Evolutionary conservation across 2,113 vertebrate species (phyloP).

Genomic region (Dasyurus viverrinus): DNA sequence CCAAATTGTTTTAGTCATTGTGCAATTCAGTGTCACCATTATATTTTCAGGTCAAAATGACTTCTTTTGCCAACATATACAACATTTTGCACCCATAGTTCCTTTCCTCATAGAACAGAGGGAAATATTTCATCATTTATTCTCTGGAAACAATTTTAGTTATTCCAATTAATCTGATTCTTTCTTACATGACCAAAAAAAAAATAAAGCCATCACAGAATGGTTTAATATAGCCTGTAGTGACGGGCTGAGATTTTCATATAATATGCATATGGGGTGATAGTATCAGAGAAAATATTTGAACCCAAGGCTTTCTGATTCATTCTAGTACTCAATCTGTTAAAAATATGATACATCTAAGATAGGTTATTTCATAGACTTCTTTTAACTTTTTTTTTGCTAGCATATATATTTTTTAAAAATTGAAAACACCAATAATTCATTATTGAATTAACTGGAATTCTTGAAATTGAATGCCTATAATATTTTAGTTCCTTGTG

Average conservation of each 20-base stretch:
- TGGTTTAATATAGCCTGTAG: rapidly evolving
- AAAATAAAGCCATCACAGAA: rapidly evolving
- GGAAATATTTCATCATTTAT: background rate
- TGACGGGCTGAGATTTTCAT: background rate
- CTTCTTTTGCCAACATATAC: background rate
- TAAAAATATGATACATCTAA: background rate
- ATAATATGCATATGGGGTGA: background rate
- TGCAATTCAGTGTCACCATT: background rate
- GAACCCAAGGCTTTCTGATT: background rate
- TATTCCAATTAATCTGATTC: background rate
- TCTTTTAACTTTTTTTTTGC: background rate
- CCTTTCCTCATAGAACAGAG: background rate
- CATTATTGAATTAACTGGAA: background rate
- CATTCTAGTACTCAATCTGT: background rate
- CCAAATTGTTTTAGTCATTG: background rate
- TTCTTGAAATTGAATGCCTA: background rate
- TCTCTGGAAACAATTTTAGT: background rate
- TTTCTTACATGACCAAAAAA: constrained; percentile 9
- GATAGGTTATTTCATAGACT: background rate
- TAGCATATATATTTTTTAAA: background rate
- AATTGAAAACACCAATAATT: background rate
- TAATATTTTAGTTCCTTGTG: background rate
- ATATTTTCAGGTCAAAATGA: background rate
- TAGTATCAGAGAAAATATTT: background rate
- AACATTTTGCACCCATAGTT: background rate